Evolutionary conservation across 64 coral and sea anemone genomes (phyloP), one percentile per base, ranked within the genome.

Genomic region (Acropora yongei): DNA sequence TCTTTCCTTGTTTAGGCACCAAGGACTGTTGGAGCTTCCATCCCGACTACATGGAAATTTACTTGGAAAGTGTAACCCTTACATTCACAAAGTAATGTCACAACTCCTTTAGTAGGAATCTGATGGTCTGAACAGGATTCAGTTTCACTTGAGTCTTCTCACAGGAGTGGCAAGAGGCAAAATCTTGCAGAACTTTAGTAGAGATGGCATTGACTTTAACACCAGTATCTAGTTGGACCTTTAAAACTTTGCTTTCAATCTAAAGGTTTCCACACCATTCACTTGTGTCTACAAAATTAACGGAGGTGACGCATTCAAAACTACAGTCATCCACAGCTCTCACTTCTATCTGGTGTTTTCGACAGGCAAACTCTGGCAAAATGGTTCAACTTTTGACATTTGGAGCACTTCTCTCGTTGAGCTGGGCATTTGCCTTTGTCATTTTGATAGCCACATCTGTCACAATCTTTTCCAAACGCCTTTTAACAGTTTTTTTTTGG

Each of bases 161-260:
- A 40, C 3, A 73, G 5, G 1, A 7, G 7, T 5, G 41, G 2
- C 44, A 4, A 67, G 42, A 40, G 6, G 17, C 49, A 6, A 89
- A 43, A 5, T 78, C 45, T 57, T 89, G 75, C 40, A 89, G 1
- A 42, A 65, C 58, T 57, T 75, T 57, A 1, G 14, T 1, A 46
- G 69, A 73, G 44, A 91, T 91, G 10, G 84, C 79, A 91, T 91
- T 75, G 48, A 47, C 49, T 20, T 81, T 75, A 3, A 63, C 89
- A 16, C 49, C 89, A 71, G 78, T 91, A n/a, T 91, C 67, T 10
- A 55, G 10, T 10, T 75, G 79, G 10, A 72, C 11, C 5, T 69
- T 57, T 5, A 83, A 39, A 13, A 53, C 18, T 71, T 82, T 83
- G 8, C 57, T 11, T 42, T 82, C 47, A 9, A 90, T 88, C 43